Evolutionary conservation across 2,113 vertebrate species (phyloP).

Genomic region (Zingel zingel): DNA sequence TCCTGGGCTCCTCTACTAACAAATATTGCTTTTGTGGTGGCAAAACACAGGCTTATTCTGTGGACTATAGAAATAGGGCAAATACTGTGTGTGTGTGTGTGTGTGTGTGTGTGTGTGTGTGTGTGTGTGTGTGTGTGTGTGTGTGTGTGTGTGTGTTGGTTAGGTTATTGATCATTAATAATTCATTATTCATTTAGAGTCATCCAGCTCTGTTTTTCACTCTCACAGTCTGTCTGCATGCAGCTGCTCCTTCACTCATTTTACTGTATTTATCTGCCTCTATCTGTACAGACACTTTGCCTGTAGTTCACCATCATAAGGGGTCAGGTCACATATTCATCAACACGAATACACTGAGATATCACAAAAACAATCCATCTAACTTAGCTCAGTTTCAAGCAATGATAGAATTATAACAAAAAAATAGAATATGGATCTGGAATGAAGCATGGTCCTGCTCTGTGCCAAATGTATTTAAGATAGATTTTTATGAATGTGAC

Average conservation of each 20-base stretch:
- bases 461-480: too few relatives aligned
- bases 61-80: constrained; percentile 9
- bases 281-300: too few relatives aligned
- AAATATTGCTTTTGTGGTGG: constrained; percentile 56
- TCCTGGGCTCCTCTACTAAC: constrained; percentile 24
- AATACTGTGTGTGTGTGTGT: not conserved
- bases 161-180: constrained; percentile 15
- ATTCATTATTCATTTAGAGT: not conserved
- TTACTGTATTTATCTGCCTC: too few relatives aligned
- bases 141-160: not conserved
- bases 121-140: constrained; percentile 2
- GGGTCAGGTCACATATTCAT: too few relatives aligned
- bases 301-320: too few relatives aligned
- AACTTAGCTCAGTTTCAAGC: too few relatives aligned
- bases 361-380: too few relatives aligned
- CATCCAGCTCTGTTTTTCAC: not conserved
- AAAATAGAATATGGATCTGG: too few relatives aligned
- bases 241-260: not conserved
- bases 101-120: not conserved
- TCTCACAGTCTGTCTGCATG: not conserved
- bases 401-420: too few relatives aligned
- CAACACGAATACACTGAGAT: too few relatives aligned
- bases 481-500: too few relatives aligned
- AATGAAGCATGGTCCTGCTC: too few relatives aligned
- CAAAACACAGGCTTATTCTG: constrained; percentile 46